Evolutionary conservation across 2,888 invertebrate genomes (phyloP), one percentile per base, ranked within the genome.

Genomic region (Suillia variegata): DNA sequence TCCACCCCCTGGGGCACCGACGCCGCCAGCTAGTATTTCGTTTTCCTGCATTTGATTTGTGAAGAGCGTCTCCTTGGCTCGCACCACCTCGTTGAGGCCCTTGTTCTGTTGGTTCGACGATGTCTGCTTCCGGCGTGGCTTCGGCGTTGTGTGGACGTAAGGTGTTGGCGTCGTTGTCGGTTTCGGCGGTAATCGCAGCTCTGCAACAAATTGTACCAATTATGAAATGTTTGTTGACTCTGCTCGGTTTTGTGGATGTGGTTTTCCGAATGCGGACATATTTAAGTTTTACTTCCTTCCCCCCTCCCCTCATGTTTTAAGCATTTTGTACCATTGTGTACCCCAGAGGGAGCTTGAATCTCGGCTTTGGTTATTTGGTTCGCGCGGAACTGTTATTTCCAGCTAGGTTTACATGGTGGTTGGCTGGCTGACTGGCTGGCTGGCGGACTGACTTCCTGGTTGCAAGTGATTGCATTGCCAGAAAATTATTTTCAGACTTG

Each of bases 61-160:
- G 66, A 76, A 76, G 69, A 77, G 74, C 61, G 74, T 76, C 69
- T 80, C 80, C 70, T 82, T 82, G 61, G 78, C 76, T 67, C 81
- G 79, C 67, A 80, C 78, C 62, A 80, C 81, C 76, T 82, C 82
- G 70, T 81, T 81, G 63, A 79, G 71, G 62, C 77, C 79, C 70
- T 82, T 81, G 68, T 78, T 80, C 64, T 76, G 71, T n/a, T n/a
- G n/a, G n/a, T n/a, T n/a, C 61, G 66, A 59, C 50, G 71, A 66
- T 54, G 75, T 68, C 60, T 77, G 80, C 62, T 81, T 81, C 54
- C 81, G 75, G 56, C 76, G 79, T 51, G 79, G 70, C 66, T 80
- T 82, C 53, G 73, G 67, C 58, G 82, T 82, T 55, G 81, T 80
- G 62, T 76, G 74, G 50, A 77, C 64, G 63, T 76, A 72, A 62